A percentile compares a stretch with the other conserved stretches of the same genome.
Evolutionary conservation across 23 tunicate species (phyloP).

Genomic region (Halocynthia aurantium): DNA sequence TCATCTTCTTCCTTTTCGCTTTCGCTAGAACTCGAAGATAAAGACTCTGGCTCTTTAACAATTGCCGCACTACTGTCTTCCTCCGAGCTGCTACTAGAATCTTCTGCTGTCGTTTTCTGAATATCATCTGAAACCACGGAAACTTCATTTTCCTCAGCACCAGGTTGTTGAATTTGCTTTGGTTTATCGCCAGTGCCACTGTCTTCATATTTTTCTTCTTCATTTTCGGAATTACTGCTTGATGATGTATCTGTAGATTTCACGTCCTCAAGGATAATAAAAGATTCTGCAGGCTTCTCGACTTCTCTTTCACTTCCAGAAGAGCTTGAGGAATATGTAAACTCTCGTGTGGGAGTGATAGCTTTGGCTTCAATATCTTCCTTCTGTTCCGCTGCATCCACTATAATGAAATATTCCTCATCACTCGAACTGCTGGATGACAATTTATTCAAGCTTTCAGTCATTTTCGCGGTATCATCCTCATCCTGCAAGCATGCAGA

Average conservation of each 20-base stretch:
- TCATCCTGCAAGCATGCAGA: neutral
- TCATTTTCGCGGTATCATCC: neutral
- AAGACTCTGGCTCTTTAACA: too few species aligned
- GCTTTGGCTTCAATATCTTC: neutral
- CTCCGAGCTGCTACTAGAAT: neutral
- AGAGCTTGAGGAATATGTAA: neutral
- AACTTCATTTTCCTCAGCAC: neutral
- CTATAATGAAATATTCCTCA: neutral
- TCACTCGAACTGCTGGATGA: constrained; percentile 3
- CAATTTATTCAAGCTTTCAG: neutral
- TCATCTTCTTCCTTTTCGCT: neutral
- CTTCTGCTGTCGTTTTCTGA: neutral
- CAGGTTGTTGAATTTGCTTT: neutral
- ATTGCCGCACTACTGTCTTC: neutral
- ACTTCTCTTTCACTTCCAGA: constrained; percentile 10
- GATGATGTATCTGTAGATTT: neutral
- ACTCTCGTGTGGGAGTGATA: neutral
- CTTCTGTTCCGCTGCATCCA: neutral
- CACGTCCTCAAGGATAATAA: constrained; percentile 2
- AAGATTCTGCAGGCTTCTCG: constrained; percentile 4
- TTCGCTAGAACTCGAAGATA: neutral
- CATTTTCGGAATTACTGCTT: constrained; percentile 2
- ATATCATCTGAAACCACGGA: neutral
- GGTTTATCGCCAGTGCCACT: neutral
- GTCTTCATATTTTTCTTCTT: neutral